Percentiles rank a stretch among this genome's conserved stretches.
Evolutionary conservation across 2,113 vertebrate genomes (phyloP).

Genomic region (Tretioscincus oriximinensis): DNA sequence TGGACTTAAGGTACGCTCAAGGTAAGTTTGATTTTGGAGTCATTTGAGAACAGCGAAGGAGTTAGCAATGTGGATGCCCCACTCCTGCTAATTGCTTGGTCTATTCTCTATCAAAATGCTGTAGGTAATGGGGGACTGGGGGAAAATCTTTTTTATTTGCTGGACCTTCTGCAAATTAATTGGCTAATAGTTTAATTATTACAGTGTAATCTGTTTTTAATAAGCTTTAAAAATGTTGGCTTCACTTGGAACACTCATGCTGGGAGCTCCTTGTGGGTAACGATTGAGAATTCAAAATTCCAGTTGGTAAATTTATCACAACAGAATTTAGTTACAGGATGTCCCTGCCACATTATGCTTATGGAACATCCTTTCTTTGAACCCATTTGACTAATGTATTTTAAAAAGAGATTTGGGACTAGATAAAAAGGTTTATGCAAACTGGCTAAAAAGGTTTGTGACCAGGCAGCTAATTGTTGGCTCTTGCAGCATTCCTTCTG

Average conservation of each 20-base stretch:
- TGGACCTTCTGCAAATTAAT: neutral
- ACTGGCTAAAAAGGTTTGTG: neutral
- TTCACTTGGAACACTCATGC: neutral
- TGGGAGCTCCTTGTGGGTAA: neutral
- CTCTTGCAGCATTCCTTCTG: constrained; percentile 11
- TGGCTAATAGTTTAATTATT: neutral
- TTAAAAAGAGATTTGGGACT: too few relatives aligned
- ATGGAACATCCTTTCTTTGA: neutral
- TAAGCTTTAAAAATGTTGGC: neutral
- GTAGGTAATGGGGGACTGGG: too few relatives aligned
- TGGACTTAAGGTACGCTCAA: too few relatives aligned
- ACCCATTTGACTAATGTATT: too few relatives aligned
- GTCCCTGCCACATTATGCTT: neutral
- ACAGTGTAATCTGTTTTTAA: neutral
- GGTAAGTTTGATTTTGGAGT: too few relatives aligned
- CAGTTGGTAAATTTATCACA: neutral
- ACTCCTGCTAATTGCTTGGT: too few relatives aligned
- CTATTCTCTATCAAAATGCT: too few relatives aligned
- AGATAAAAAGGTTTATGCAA: neutral
- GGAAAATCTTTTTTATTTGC: neutral
- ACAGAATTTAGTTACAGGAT: neutral
- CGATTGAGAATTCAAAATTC: neutral
- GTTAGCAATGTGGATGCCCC: too few relatives aligned
- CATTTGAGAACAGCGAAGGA: too few relatives aligned
- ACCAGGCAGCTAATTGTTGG: neutral